Base-by-base conservation (phyloP, 92 coral and sea anemone genomes). In the Palythoa grandiflora region DNA sequence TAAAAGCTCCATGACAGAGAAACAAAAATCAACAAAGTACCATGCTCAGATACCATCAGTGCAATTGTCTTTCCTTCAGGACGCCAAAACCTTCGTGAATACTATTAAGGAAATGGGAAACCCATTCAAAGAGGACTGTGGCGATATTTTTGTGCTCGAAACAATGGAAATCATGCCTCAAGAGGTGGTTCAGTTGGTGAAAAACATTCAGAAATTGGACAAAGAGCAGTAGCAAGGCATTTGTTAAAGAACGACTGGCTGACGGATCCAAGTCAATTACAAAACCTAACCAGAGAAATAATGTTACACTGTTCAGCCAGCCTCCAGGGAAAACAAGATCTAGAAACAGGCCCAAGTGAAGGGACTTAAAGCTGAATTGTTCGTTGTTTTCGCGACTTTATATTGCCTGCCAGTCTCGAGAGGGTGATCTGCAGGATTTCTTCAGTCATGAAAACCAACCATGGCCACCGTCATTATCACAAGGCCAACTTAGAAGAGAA, bases 41-140 rank as follows among this genome's bases (percentile, higher is more conserved):
- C 28, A 28, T 28, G 28, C 0, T 28, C 28, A 28, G 28, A 28
- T 57, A 57, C 87, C 87, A 2, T 72, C 59, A 10, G 75, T 86
- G 17, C 92, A 86, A 70, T 9, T 9, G 6, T 37, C 39, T n/a
- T n/a, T n/a, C n/a, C n/a, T n/a, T n/a, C n/a, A n/a, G n/a, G n/a
- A n/a, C n/a, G 86, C 86, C 5, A 89, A 89, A 38, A 4, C 48
- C 65, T 66, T 89, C 0, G 39, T 53, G 5, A 74, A 9, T 74
- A 28, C 87, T 3, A 44, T 89, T 3, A 90, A 92, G 73, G 92
- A 92, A 59, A 51, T 86, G 76, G 94, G 92, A 61, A 92, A 92
- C 51, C 93, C 93, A 5, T 91, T 91, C 87, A 20, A 19, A 36
- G 91, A 91, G 61, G 89, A 91, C 40, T 83, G 86, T 76, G 75